A percentile compares a stretch with the other conserved stretches of the same genome.
These are phyloP conservation scores for Pseudochirops corinnae DNA, from an alignment of 2,797 vertebrate species.

Conservation along the genomic window DNA sequence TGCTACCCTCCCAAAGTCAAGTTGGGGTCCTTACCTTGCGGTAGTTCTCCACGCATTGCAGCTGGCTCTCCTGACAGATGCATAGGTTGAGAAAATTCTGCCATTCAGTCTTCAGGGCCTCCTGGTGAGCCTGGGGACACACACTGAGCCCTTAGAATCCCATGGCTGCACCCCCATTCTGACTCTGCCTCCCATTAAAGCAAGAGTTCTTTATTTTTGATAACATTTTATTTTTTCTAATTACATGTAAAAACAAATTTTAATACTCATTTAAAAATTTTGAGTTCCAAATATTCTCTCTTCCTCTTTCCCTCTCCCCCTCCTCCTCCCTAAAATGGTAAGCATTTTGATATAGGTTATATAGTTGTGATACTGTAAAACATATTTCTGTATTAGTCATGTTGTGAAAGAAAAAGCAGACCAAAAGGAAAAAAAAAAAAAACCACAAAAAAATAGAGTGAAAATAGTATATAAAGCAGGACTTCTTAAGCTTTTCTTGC, in stretches of 20 bases:
- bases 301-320: neutral
- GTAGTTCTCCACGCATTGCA: constrained; percentile 92
- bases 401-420: neutral
- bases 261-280: neutral
- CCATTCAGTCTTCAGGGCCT: constrained; percentile 92
- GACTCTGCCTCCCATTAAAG: neutral
- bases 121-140: constrained; percentile 91
- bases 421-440: neutral
- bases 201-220: neutral
- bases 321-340: neutral
- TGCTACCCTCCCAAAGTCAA: neutral
- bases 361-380: neutral
- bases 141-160: rapidly evolving
- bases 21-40: constrained; percentile 87
- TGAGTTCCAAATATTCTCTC: neutral
- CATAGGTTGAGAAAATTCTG: constrained; percentile 98
- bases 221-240: neutral
- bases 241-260: neutral
- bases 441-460: neutral
- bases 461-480: neutral
- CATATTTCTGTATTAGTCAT: neutral
- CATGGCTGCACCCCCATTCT: neutral
- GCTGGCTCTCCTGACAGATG: constrained; percentile 96
- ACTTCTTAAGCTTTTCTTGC: neutral
- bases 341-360: neutral